Base-by-base conservation (phyloP, 2,113 vertebrate genomes). In the Tretioscincus oriximinensis region DNA sequence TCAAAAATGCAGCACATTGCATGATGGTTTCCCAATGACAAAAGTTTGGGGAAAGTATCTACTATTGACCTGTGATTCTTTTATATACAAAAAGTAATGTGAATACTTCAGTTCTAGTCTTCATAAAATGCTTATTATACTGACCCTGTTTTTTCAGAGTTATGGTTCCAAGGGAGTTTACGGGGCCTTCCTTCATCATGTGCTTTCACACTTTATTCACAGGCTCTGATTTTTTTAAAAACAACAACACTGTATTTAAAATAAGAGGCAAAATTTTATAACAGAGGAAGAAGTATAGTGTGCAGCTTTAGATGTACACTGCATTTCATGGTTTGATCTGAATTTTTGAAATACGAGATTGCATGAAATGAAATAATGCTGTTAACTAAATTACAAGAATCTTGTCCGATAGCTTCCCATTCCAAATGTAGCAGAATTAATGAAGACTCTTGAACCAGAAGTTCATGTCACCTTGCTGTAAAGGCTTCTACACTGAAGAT, bases 21-120 rank as follows among this genome's bases (percentile, higher is more conserved):
- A 92, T 94, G 93, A 93, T 92, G 91, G 92, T 94, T 95, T 95
- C 90, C 93, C 80, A 85, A 80, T 80, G 87, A 84, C 71, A 29
- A 81, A 81, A 78, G 73, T 87, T 74, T 0, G 0, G 1, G 78
- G 80, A 72, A 90, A 86, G 85, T 82, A 83, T 67, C 86, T 73
- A 65, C 45, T 79, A 18, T 51, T 83, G 64, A 89, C 90, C 92
- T 85, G 67, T 49, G 24, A 41, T 60, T 20, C 74, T 75, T 83
- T 86, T 65, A 47, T 72, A 83, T 84, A 73, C 73, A 80, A 84
- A 69, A 18, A 77, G 82, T 87, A 3, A 83, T 78, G 80, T 9
- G 73, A 83, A 84, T 82, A 86, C 86, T 83, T 67, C 9, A 41
- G 73, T 84, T 78, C 58, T 9, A 1, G 47, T 67, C 9, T 3